A percentile compares a stretch with the other conserved stretches of the same genome.
phyloP scores from a whole-genome alignment of 2,888 invertebrate genomes.

The Archips xylosteana region DNA sequence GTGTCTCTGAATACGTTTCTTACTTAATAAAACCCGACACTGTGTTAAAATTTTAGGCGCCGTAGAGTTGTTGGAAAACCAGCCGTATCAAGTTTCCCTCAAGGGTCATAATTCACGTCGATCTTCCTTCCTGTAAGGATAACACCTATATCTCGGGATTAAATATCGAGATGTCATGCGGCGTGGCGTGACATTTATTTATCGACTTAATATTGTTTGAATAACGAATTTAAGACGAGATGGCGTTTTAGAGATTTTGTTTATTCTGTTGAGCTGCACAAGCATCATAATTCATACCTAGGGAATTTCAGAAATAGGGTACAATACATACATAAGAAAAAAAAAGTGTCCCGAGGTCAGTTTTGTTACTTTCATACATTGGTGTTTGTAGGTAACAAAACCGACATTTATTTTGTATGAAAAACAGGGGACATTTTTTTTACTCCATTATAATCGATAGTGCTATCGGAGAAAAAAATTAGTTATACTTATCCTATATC shows the following conservation, averaged over 20 bases:
- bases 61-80: constrained; percentile 1
- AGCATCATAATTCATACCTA: too few species aligned
- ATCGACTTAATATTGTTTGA: constrained; percentile 36
- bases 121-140: constrained; percentile 47
- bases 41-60: background rate
- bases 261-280: background rate
- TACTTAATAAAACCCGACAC: constrained; percentile 27
- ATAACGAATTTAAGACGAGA: constrained; percentile 20
- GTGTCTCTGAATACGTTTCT: constrained; percentile 6
- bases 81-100: constrained; percentile 46
- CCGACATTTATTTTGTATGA: too few species aligned
- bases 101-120: constrained; percentile 50
- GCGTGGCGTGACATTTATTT: constrained; percentile 26
- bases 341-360: too few species aligned
- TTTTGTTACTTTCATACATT: too few species aligned
- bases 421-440: too few species aligned
- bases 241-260: background rate
- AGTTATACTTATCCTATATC: too few species aligned
- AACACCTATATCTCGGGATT: constrained; percentile 43
- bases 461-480: too few species aligned
- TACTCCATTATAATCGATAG: too few species aligned
- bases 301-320: too few species aligned
- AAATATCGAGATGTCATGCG: constrained; percentile 36
- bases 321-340: too few species aligned
- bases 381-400: too few species aligned